phyloP scores from a whole-genome alignment of 2,113 vertebrate species.

The Takifugu flavidus region DNA sequence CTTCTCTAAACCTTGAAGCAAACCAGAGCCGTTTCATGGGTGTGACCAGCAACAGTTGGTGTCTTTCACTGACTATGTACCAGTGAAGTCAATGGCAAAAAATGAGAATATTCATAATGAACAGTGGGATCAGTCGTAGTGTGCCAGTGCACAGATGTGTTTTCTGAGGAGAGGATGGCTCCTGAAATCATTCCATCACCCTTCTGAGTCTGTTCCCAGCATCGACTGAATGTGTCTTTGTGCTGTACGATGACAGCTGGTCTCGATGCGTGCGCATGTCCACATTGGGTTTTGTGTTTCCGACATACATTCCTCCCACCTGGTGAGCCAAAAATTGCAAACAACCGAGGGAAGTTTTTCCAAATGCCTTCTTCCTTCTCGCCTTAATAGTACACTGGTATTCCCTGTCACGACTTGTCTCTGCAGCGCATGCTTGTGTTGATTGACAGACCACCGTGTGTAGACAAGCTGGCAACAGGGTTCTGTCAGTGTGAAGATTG shows the following conservation, averaged over 20 bases:
- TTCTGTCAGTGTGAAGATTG: not conserved
- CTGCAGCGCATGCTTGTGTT: conserved; percentile 21
- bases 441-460: conserved; percentile 35
- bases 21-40: not conserved
- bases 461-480: not conserved
- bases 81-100: not conserved
- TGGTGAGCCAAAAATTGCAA: conserved; percentile 16
- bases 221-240: conserved; percentile 21
- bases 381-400: conserved; percentile 2
- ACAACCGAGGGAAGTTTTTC: conserved; percentile 16
- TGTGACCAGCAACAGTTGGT: not conserved
- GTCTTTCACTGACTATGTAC: not conserved
- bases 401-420: conserved; percentile 36
- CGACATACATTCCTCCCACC: conserved; percentile 15
- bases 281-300: conserved; percentile 4
- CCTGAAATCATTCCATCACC: not conserved
- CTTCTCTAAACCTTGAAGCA: not conserved
- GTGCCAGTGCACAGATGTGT: not conserved
- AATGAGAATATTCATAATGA: too few relatives aligned
- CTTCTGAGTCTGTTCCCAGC: conserved; percentile 5
- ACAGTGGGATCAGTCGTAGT: not conserved
- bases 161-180: too few relatives aligned
- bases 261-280: not conserved
- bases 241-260: not conserved
- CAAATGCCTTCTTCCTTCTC: conserved; percentile 3